Percentiles rank a stretch among this genome's conserved stretches.
Evolutionary conservation across 2,797 vertebrate species (phyloP).

Genomic region (Enteromius paludinosus): DNA sequence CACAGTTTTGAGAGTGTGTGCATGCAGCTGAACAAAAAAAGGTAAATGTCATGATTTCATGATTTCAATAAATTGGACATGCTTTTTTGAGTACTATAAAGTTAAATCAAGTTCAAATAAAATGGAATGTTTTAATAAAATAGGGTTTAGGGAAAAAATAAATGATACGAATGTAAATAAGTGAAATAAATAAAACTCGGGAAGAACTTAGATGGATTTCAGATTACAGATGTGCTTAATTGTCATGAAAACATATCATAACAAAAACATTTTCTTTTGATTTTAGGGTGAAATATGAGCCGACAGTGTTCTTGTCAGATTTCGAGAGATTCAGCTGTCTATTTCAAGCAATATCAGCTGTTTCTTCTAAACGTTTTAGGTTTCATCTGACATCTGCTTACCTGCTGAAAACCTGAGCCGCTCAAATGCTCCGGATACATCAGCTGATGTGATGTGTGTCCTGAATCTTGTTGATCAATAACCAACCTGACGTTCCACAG

Average conservation of each 20-base stretch:
- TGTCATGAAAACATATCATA: background rate
- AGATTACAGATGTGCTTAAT: background rate
- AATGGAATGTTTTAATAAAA: background rate
- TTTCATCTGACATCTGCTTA: constrained; percentile 17
- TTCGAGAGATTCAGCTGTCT: background rate
- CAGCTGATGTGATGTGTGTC: background rate
- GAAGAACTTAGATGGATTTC: background rate
- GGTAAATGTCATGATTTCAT: background rate
- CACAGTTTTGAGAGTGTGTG: too few species aligned
- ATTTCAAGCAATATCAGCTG: background rate
- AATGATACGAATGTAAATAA: too few species aligned
- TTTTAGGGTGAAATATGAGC: background rate
- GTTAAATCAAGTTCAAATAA: background rate
- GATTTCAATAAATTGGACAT: background rate
- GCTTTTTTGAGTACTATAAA: background rate
- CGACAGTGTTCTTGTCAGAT: background rate
- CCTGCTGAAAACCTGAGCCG: background rate
- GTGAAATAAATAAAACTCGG: background rate
- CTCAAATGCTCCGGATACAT: background rate
- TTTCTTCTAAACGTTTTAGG: background rate
- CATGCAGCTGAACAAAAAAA: too few species aligned
- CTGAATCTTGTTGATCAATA: background rate
- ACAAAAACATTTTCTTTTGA: background rate
- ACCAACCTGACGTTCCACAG: background rate
- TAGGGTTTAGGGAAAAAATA: too few species aligned